Base-by-base conservation (phyloP, 2,888 invertebrate species). In the Daptonema setosum region DNA sequence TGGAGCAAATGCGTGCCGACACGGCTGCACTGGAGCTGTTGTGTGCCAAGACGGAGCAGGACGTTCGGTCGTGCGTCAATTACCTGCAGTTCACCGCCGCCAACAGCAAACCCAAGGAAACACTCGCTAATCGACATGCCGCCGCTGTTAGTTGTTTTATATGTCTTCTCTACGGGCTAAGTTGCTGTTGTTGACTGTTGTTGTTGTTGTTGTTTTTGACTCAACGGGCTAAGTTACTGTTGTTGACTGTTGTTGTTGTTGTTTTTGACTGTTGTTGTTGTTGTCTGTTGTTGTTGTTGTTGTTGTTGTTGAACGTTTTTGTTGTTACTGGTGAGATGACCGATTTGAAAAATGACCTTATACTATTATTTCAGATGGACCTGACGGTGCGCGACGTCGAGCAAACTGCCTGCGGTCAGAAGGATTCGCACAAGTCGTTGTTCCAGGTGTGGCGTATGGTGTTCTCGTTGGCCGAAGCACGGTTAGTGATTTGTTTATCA, bases 21-120 rank as follows among this genome's bases (percentile, higher is more conserved):
- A 73, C 81, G 62, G 79, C 80, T 35, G 79, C 82, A 8, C 74
- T 86, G 62, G 71, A 82, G 41, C 81, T 83, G 3, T 73, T 95
- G 59, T 83, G 85, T 22, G 82, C 85, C 63, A 83, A 86, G 64
- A 82, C 84, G 2, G 80, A 80, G 55, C 85, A 87, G 64, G 95
- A 95, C 75, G 83, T 95, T 48, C 77, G 95, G 25, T 82, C 87
- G 0, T 93, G 93, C 67, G 78, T 95, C 56, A 85, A 87, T 24
- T 81, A 87, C 52, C 78, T 95, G 62, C 87, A 90, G 68, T 72
- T 59, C 22, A 26, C 30, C 29, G 35, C 45, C 5, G 28, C 41
- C 25, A 3, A 24, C 28, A 8, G n/a, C n/a, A n/a, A n/a, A n/a
- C n/a, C n/a, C n/a, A n/a, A n/a, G n/a, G n/a, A n/a, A n/a, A n/a